Evolutionary conservation across 2,113 vertebrate species (phyloP).

Genomic region (Malaclemys terrapin): DNA sequence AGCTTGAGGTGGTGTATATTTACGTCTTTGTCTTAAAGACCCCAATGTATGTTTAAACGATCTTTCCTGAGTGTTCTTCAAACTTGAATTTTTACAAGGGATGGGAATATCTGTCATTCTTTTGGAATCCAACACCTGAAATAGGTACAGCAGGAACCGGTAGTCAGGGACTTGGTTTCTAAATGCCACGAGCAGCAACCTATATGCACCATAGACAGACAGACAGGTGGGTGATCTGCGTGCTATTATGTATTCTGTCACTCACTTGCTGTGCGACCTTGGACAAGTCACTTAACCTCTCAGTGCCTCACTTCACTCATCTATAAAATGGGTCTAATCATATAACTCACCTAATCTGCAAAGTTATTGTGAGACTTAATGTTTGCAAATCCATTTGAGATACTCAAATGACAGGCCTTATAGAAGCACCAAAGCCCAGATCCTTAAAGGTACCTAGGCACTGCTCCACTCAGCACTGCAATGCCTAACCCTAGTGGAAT

Average conservation of each 20-base stretch:
- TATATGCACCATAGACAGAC: background rate
- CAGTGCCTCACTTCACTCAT: background rate
- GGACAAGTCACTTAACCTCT: background rate
- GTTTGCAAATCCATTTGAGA: constrained; percentile 4
- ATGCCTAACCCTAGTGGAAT: no score
- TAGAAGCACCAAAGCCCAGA: rapidly evolving
- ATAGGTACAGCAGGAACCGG: background rate
- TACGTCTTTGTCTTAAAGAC: background rate
- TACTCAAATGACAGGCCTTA: background rate
- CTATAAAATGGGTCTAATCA: background rate
- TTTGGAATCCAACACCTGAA: background rate
- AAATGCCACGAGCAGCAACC: background rate
- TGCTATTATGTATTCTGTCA: background rate
- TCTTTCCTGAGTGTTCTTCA: background rate
- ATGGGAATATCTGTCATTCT: background rate
- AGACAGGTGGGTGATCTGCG: background rate
- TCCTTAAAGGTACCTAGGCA: no score
- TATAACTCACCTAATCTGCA: background rate
- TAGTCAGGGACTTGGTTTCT: background rate
- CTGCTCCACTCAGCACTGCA: no score
- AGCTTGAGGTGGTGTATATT: background rate
- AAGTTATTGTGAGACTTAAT: background rate
- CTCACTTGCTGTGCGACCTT: background rate
- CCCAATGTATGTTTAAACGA: background rate
- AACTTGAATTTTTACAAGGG: background rate